phyloP scores from a whole-genome alignment of 2,113 vertebrate genomes.

The Picathartes gymnocephalus region DNA sequence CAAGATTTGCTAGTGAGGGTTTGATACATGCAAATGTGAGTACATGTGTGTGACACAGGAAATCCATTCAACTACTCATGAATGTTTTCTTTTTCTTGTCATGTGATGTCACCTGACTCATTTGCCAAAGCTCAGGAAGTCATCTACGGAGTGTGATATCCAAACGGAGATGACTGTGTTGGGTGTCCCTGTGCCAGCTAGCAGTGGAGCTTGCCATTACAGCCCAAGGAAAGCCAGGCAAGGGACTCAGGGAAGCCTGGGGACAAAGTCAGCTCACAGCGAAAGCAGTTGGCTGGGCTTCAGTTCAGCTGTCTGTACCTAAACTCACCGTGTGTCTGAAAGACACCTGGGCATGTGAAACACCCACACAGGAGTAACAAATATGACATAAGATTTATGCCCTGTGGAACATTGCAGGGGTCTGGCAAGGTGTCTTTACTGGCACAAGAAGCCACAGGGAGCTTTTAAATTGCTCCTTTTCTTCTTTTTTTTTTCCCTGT shows the following conservation, averaged over 20 bases:
- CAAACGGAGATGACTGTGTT: background rate
- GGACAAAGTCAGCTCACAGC: background rate
- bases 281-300: background rate
- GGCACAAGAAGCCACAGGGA: background rate
- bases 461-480: background rate
- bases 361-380: background rate
- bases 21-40: background rate
- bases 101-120: background rate
- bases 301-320: background rate
- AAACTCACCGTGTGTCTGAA: fast-evolving
- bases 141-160: background rate
- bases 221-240: background rate
- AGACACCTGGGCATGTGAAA: background rate
- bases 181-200: background rate
- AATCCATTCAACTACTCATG: background rate
- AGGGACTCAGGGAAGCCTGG: background rate
- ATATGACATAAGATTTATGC: background rate
- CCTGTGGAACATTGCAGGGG: background rate
- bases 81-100: background rate
- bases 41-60: background rate
- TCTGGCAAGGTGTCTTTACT: background rate
- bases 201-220: background rate
- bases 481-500: background rate
- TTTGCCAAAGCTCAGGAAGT: background rate
- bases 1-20: background rate